A percentile compares a stretch with the other conserved stretches of the same genome.
Evolutionary conservation across 2,113 vertebrate genomes (phyloP).

Genomic region (Trogon surrucura): DNA sequence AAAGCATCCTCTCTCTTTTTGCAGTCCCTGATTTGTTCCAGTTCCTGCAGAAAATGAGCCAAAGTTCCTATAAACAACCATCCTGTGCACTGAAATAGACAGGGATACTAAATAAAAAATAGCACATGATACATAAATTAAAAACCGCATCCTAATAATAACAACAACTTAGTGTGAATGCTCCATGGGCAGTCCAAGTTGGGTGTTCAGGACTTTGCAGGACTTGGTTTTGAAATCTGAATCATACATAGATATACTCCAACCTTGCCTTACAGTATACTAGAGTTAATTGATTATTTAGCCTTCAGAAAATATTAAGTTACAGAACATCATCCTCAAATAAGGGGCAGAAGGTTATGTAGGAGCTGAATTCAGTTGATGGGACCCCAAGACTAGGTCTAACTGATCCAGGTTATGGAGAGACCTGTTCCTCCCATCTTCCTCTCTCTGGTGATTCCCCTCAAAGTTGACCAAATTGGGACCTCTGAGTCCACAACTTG

Average conservation of each 20-base stretch:
- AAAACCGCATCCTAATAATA: constrained; percentile 13
- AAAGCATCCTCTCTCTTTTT: constrained; percentile 55
- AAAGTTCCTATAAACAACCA: constrained; percentile 40
- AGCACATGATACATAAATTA: neutral
- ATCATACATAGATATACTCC: neutral
- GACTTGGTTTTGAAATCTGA: neutral
- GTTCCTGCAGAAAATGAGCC: constrained; percentile 39
- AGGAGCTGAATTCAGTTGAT: neutral
- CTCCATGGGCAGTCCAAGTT: neutral
- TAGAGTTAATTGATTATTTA: neutral
- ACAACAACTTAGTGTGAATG: neutral
- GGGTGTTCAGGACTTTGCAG: neutral
- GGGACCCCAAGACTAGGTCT: neutral
- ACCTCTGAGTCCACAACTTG: neutral
- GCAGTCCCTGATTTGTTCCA: constrained; percentile 32
- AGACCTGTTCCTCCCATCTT: neutral
- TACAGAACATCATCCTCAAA: neutral
- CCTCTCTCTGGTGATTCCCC: neutral
- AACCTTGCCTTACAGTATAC: neutral
- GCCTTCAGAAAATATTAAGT: neutral
- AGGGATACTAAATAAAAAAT: constrained; percentile 10
- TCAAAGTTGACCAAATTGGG: neutral
- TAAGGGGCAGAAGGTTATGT: neutral
- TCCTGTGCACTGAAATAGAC: constrained; percentile 17
- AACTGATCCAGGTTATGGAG: neutral